A percentile compares a stretch with the other conserved stretches of the same genome.
Conservation (phyloP, 2,113 vertebrate species). For the Lepus americanus region DNA sequence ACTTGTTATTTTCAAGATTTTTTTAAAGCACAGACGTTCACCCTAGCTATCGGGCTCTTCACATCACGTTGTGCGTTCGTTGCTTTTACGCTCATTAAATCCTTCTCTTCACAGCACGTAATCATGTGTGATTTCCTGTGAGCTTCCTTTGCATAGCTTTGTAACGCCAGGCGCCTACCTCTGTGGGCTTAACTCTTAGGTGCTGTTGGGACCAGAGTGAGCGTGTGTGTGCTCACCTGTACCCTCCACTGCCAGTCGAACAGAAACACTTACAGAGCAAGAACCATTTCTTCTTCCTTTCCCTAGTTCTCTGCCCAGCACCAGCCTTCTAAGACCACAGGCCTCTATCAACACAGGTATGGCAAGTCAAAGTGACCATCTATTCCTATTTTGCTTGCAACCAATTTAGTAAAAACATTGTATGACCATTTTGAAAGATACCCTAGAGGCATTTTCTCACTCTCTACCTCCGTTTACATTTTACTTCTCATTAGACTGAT, state of each 20-base stretch:
- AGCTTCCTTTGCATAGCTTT: background rate
- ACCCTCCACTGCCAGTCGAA: background rate
- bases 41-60: background rate
- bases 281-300: background rate
- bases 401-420: conserved; percentile 8
- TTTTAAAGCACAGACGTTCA: conserved; percentile 8
- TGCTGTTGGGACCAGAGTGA: background rate
- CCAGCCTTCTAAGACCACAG: background rate
- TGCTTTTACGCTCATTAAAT: background rate
- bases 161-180: background rate
- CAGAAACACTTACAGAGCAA: background rate
- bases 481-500: conserved; percentile 24
- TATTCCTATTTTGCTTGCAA: background rate
- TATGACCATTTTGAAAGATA: conserved; percentile 3
- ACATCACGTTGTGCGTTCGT: background rate
- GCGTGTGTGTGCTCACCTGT: background rate
- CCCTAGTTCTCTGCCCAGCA: background rate
- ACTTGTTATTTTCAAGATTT: conserved; percentile 18
- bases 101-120: background rate
- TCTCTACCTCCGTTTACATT: background rate
- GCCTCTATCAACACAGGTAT: background rate
- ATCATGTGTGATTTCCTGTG: background rate
- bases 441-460: conserved; percentile 28
- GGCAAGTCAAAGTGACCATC: background rate
- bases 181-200: background rate